Percentiles rank a stretch among this genome's conserved stretches.
These are phyloP conservation scores for Biston stratarius DNA, from an alignment of 2,888 invertebrate genomes.

Conservation along the genomic window DNA sequence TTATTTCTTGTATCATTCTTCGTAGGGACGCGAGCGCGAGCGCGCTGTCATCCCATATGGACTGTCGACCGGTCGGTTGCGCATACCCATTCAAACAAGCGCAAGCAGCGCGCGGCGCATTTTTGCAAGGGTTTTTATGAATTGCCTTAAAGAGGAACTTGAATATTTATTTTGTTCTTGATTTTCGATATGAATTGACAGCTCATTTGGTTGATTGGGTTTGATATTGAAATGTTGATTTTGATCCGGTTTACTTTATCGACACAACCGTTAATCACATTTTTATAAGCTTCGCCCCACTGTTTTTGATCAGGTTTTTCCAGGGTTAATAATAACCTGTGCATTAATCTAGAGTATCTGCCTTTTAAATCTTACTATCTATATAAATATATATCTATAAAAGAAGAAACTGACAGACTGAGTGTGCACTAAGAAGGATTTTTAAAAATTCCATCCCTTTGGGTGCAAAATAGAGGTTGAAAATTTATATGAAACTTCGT, in stretches of 20 bases:
- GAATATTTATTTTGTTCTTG: constrained; percentile 42
- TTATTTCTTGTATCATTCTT: constrained; percentile 83
- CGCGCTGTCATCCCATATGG: constrained; percentile 75
- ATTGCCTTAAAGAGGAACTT: constrained; percentile 68
- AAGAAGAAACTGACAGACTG: no score
- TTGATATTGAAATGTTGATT: constrained; percentile 16
- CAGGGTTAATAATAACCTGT: no score
- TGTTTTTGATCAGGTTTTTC: no score
- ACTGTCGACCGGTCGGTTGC: constrained; percentile 22
- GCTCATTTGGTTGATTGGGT: constrained; percentile 49
- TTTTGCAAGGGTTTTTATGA: constrained; percentile 75
- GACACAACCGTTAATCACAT: background rate
- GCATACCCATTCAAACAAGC: constrained; percentile 49
- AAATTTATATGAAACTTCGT: no score
- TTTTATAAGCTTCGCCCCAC: background rate
- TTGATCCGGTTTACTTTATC: constrained; percentile 1
- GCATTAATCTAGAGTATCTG: no score
- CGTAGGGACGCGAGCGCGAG: constrained; percentile 71
- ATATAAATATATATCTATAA: no score
- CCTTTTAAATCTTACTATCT: no score
- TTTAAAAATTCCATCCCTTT: no score
- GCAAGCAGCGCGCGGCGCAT: constrained; percentile 45
- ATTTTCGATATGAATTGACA: constrained; percentile 47
- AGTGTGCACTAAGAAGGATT: no score
- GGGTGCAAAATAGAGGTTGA: no score